Base-by-base conservation (phyloP, 2,888 invertebrate species). In the Polydrusus cervinus region DNA sequence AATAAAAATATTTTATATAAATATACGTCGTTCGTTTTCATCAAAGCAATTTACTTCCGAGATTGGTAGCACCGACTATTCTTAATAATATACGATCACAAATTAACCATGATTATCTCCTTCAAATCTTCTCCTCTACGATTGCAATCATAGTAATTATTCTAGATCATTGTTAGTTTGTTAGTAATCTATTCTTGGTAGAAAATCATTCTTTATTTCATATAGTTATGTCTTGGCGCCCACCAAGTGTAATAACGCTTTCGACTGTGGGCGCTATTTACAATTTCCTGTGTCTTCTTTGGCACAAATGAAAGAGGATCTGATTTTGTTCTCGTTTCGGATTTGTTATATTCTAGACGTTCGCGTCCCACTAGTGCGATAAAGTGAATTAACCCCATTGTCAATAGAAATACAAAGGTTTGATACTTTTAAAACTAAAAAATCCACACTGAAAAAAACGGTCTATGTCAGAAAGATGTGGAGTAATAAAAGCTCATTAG, bases 91-190 rank as follows among this genome's bases (percentile, higher is more conserved):
- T 13, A 25, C 10, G 30, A 14, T 8, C 13, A 34, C 34, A 9
- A 55, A 55, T 55, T 55, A 55, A 55, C 25, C 55, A 14, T 11
- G 14, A 55, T 55, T 55, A 60, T 60, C 38, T 14, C 18, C 3
- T 38, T 81, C 81, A 80, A 80, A 80, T 14, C n/a, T 62, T 43
- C 64, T 62, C 71, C 53, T n/a, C 47, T 49, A 18, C 45, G 72
- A 72, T 66, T 61, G 61, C 67, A 51, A 51, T 34, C 25, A 57
- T 45, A 30, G 67, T 68, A 73, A 73, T 73, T 73, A 67, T 62
- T 53, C 67, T 53, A 68, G 61, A 38, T 57, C 66, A 66, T 75
- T 71, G 71, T 71, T 62, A 55, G 75, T 75, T 75, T 69, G 75
- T 75, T 75, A 75, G 71, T 49, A 43, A 67, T 67, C 61, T 71